Percentiles rank a stretch among this genome's conserved stretches.
phyloP scores from a whole-genome alignment of 92 coral and sea anemone species.

The Epizoanthus illoricatus region DNA sequence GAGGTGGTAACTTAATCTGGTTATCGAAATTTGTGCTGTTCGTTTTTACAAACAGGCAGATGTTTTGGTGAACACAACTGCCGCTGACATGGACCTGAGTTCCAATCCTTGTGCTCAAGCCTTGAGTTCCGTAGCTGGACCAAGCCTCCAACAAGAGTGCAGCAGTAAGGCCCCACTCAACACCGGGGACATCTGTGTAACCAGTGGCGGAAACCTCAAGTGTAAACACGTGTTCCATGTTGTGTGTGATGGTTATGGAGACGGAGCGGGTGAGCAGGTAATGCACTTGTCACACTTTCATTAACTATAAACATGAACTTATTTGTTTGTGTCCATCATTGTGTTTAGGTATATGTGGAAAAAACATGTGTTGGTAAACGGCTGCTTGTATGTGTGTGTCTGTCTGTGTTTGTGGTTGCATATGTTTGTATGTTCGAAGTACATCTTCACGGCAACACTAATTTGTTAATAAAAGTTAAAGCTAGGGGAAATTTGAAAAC shows the following conservation, averaged over 20 bases:
- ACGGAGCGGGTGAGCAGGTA: slow-evolving; percentile 25
- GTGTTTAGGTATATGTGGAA: no score
- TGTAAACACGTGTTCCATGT: slow-evolving; percentile 48
- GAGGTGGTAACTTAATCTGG: no score
- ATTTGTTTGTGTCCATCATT: no score
- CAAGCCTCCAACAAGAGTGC: slow-evolving; percentile 47
- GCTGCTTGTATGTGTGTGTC: no score
- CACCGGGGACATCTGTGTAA: slow-evolving; percentile 39
- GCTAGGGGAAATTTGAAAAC: no score
- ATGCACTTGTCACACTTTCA: background rate
- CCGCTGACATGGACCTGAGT: slow-evolving; percentile 29
- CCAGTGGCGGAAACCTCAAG: slow-evolving; percentile 38
- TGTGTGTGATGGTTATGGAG: background rate
- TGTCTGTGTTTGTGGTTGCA: no score
- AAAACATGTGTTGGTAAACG: no score
- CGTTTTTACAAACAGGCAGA: slow-evolving; percentile 40
- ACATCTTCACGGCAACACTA: no score
- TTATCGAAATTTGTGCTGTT: no score
- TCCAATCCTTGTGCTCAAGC: slow-evolving; percentile 49
- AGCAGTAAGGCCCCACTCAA: slow-evolving; percentile 20
- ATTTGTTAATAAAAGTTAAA: no score
- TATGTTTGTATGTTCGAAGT: no score
- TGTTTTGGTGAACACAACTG: slow-evolving; percentile 46
- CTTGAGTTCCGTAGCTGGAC: slow-evolving; percentile 43
- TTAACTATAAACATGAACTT: background rate